These are phyloP conservation scores for Gobiocypris rarus DNA, from an alignment of 2,113 vertebrate genomes.

Conservation along the genomic window DNA sequence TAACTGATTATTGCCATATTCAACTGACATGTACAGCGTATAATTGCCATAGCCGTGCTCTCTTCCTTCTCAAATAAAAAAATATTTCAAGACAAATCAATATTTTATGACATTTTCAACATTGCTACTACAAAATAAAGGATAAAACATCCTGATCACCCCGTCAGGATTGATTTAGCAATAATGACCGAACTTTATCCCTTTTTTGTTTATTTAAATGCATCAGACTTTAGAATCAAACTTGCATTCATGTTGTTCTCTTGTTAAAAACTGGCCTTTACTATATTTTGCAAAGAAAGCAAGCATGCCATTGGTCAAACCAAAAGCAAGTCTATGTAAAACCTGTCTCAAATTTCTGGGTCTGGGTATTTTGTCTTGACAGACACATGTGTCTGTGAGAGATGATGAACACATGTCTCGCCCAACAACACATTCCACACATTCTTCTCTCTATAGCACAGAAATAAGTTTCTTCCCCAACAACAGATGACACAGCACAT, in stretches of 20 bases:
- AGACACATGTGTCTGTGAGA: conserved; percentile 1
- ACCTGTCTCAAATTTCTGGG: conserved; percentile 39
- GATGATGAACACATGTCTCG: conserved; percentile 65
- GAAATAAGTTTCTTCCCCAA: neutral
- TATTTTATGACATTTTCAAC: too few species aligned
- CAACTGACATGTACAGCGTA: too few species aligned
- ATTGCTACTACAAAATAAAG: neutral
- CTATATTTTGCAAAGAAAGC: neutral
- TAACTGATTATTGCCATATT: too few species aligned
- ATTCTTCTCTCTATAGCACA: neutral
- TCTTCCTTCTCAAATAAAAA: too few species aligned
- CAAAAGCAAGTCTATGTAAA: neutral
- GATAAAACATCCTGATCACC: neutral
- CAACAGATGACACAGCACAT: neutral
- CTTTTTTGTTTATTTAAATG: neutral
- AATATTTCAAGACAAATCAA: too few species aligned
- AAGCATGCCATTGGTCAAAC: neutral
- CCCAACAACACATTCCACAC: conserved; percentile 53
- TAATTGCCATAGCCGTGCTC: too few species aligned
- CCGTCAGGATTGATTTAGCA: neutral
- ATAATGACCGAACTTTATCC: neutral
- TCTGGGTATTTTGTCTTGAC: neutral
- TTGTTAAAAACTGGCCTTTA: neutral
- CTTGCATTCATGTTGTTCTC: too few species aligned
- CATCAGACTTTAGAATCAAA: neutral